Base-by-base conservation (phyloP, 2,113 vertebrate genomes). In the Gasterosteus nipponicus region DNA sequence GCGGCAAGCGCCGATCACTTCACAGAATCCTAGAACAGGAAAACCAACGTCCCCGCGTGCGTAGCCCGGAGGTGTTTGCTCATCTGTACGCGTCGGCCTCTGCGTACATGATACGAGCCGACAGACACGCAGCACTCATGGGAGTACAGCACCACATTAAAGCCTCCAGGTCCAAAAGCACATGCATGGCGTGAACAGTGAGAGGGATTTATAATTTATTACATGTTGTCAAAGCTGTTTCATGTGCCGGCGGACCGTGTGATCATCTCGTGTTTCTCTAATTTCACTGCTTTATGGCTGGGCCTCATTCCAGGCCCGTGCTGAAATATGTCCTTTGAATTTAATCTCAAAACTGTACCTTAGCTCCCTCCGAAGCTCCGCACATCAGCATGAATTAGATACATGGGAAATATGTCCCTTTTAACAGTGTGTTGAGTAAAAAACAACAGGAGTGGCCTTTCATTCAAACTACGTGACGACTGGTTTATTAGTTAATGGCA, bases 51-150 rank as follows among this genome's bases (percentile, higher is more conserved):
- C 65, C 69, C 35, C 22, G 11, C 18, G 31, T 33, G 29, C 31
- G 64, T 56, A 59, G 78, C 73, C 76, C 74, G 75, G 35, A 69
- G 72, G 56, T 58, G 14, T 70, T 76, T 72, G 11, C 38, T 65
- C 31, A 42, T 79, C 49, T 57, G 31, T 35, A n/a, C 49, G 51
- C 76, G 56, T 56, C 22, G 29, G 58, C 63, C 41, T 82, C 49
- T 68, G 42, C 39, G 14, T 44, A 16, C 65, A 26, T 58, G 66
- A 77, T 26, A 11, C 19, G 49, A 41, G 66, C 29, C 53, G 60
- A 86, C 57, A 64, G 10, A 53, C 11, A 19, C 62, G 4, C 18
- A 38, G 33, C 35, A 22, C 74, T 65, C 84, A 15, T 14, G 80
- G 73, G 53, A 67, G 38, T 51, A 31, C 64, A 65, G 33, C 1